Conservation (phyloP, 2,888 invertebrate species). For the Lottia gigantea region DNA sequence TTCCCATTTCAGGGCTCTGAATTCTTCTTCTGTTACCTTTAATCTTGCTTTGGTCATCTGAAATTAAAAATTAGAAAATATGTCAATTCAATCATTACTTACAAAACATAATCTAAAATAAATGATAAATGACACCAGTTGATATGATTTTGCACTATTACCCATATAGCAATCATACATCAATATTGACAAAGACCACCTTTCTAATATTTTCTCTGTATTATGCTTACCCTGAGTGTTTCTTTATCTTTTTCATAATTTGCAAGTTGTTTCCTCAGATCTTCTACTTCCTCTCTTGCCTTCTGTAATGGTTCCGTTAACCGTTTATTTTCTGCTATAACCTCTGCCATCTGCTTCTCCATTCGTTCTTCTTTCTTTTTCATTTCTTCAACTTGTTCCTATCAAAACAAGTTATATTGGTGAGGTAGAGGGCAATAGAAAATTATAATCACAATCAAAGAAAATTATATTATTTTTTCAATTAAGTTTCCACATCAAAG, state of each 20-base stretch:
- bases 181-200: too few relatives aligned
- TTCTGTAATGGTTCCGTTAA: slow-evolving; percentile 79
- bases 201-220: too few relatives aligned
- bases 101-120: too few relatives aligned
- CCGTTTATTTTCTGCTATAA: slow-evolving; percentile 79
- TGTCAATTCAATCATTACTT: too few relatives aligned
- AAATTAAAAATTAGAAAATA: too few relatives aligned
- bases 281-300: slow-evolving; percentile 77
- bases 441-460: too few relatives aligned
- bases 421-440: too few relatives aligned
- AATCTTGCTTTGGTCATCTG: slow-evolving; percentile 73
- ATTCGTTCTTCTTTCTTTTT: slow-evolving; percentile 80
- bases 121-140: too few relatives aligned
- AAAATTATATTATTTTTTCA: too few relatives aligned
- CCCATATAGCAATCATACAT: background rate
- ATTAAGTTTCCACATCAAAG: background rate
- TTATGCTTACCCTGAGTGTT: slow-evolving; percentile 71
- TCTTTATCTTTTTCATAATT: slow-evolving; percentile 88
- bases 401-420: background rate
- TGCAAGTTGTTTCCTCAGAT: slow-evolving; percentile 80
- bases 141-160: too few relatives aligned
- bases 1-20: slow-evolving; percentile 71
- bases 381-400: slow-evolving; percentile 69
- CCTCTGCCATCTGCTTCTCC: slow-evolving; percentile 77
- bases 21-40: slow-evolving; percentile 68